Evolutionary conservation across 1,140 invertebrate species (phyloP), one percentile per base, ranked within the genome.

Genomic region (Lucilia cuprina): DNA sequence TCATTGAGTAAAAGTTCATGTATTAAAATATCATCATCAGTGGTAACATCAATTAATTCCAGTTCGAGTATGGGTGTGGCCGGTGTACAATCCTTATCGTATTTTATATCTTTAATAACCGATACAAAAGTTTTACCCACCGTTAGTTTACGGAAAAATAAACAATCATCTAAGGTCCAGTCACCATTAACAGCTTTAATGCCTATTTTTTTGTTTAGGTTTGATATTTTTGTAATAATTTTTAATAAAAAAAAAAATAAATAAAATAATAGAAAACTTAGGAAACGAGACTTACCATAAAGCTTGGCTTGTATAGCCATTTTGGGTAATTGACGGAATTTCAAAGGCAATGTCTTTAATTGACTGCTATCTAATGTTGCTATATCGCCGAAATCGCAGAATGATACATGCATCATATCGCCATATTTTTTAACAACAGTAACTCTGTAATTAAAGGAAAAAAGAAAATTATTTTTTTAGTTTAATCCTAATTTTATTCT

Each of bases 51-150:
- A 82, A 85, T 82, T 25, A 85, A 55, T 74, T 85, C 84, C 60
- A 85, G 25, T 30, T 85, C 83, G 30, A 85, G 74, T 35, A 84
- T 77, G 55, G 70, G 83, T 17, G 82, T 85, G 34, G 47, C n/a
- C 21, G 83, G 77, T 35, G 60, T 34, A 55, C 65, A 50, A 10
- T 80, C 41, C 13, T 85, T 82, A 82, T 85, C 84, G 50, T 85
- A 83, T 82, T 34, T 80, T 65, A 83, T 85, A 74, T 49, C 47
- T 70, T 84, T 85, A n/a, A 85, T 84, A 83, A 87, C 84, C 0
- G 88, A 88, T 65, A 88, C 89, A n/a, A 91, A 91, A 49, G 87
- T 89, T 70, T 89, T 85, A 5, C 89, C 89, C 65, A 91, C 70
- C 13, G 90, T 90, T 49, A 91, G 82, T 55, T 89, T 82, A 2